Percentiles rank a stretch among this genome's conserved stretches.
phyloP scores from a whole-genome alignment of 2,797 vertebrate species.

The Helostoma temminkii region DNA sequence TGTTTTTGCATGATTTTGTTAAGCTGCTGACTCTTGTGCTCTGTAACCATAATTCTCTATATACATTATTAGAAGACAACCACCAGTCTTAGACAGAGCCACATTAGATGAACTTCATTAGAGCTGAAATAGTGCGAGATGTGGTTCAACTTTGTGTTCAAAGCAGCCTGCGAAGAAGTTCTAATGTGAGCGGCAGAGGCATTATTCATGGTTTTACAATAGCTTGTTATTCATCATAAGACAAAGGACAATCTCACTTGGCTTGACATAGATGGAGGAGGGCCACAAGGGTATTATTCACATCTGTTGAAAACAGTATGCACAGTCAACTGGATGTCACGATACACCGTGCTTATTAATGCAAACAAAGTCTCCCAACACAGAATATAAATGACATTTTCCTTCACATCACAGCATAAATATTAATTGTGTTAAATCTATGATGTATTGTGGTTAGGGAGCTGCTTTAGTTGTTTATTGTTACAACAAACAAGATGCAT shows the following conservation, averaged over 20 bases:
- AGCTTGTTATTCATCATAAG: constrained; percentile 83
- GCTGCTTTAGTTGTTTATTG: constrained; percentile 62
- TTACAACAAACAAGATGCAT: constrained; percentile 54
- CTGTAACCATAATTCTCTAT: constrained; percentile 7
- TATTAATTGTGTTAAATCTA: constrained; percentile 80
- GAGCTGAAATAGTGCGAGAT: constrained; percentile 34
- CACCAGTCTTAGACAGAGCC: constrained; percentile 23
- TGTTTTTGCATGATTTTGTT: not conserved
- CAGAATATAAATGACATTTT: constrained; percentile 78
- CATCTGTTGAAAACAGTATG: constrained; percentile 80
- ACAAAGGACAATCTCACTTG: constrained; percentile 81
- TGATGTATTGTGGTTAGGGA: constrained; percentile 71
- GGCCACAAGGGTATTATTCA: constrained; percentile 81
- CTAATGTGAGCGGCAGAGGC: constrained; percentile 52
- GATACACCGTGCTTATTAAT: constrained; percentile 79
- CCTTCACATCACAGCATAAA: constrained; percentile 70
- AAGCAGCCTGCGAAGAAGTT: constrained; percentile 63
- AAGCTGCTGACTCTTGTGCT: constrained; percentile 14
- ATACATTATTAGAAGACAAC: constrained; percentile 10
- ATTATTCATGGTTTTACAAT: constrained; percentile 81
- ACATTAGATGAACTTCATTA: constrained; percentile 58
- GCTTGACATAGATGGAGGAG: constrained; percentile 83
- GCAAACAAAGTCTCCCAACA: constrained; percentile 76
- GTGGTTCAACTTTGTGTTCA: constrained; percentile 53
- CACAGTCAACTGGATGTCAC: constrained; percentile 79